Conservation (phyloP, 2,888 invertebrate genomes). For the Trichopria drosophilae region DNA sequence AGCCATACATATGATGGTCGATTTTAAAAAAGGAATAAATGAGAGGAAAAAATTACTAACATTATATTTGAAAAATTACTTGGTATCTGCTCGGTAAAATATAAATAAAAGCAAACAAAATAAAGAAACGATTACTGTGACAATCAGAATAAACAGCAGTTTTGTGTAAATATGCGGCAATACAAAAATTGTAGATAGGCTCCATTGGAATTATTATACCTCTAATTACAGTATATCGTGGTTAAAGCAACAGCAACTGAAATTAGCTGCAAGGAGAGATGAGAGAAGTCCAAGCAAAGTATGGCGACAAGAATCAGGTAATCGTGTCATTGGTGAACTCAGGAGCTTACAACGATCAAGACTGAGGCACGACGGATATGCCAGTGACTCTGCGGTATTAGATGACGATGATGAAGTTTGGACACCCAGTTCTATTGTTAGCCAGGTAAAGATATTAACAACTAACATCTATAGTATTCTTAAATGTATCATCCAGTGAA, state of each 20-base stretch:
- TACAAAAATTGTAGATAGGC: no score
- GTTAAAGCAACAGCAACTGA: conserved; percentile 82
- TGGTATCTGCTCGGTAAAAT: no score
- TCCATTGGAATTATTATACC: no score
- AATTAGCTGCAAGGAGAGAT: conserved; percentile 76
- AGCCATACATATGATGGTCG: no score
- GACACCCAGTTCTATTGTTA: conserved; percentile 44
- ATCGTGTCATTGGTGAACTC: conserved; percentile 65
- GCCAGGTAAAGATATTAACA: conserved; percentile 43
- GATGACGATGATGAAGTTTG: conserved; percentile 71
- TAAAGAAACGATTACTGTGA: no score
- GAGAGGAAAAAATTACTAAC: no score
- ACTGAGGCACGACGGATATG: conserved; percentile 71
- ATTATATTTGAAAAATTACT: no score
- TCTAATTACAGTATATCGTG: conserved; percentile 64
- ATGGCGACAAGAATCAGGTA: conserved; percentile 74
- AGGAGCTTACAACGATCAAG: conserved; percentile 60
- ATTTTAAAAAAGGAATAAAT: no score
- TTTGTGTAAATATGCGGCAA: no score
- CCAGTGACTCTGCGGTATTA: conserved; percentile 77
- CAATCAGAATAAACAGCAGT: no score
- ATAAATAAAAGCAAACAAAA: no score
- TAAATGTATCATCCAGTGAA: no score
- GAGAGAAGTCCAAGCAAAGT: conserved; percentile 61
- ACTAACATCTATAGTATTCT: neutral